phyloP scores from a whole-genome alignment of 2,797 vertebrate genomes.

The Hozukius guyotensis region DNA sequence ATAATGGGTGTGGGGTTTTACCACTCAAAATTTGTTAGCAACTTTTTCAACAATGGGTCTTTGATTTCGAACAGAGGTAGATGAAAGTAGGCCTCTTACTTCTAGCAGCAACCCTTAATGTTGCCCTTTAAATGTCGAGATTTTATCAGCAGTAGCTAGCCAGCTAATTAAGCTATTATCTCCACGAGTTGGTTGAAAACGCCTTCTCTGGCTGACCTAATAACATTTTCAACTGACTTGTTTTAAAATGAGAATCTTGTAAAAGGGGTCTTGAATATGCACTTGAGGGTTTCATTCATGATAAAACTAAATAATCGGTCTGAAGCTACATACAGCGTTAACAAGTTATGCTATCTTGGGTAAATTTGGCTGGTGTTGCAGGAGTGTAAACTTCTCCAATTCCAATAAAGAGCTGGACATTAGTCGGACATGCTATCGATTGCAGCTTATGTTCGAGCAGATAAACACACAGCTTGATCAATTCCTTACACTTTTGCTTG shows the following conservation, averaged over 20 bases:
- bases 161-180: neutral
- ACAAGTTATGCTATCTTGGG: neutral
- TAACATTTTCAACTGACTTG: neutral
- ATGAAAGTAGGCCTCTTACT: neutral
- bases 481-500: neutral
- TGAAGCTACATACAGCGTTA: neutral
- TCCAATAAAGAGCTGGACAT: neutral
- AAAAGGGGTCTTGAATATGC: neutral
- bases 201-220: neutral
- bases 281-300: neutral
- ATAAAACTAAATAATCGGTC: neutral
- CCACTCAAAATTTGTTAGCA: neutral
- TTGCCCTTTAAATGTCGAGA: neutral
- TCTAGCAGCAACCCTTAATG: neutral
- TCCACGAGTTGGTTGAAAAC: neutral
- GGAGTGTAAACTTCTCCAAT: neutral
- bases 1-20: neutral
- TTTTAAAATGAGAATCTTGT: neutral
- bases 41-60: neutral
- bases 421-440: neutral
- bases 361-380: neutral
- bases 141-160: neutral
- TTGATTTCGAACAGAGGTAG: neutral
- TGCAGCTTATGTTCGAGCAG: neutral
- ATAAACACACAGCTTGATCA: neutral